Base-by-base conservation (phyloP, 2,113 vertebrate species). In the Lethenteron reissneri region DNA sequence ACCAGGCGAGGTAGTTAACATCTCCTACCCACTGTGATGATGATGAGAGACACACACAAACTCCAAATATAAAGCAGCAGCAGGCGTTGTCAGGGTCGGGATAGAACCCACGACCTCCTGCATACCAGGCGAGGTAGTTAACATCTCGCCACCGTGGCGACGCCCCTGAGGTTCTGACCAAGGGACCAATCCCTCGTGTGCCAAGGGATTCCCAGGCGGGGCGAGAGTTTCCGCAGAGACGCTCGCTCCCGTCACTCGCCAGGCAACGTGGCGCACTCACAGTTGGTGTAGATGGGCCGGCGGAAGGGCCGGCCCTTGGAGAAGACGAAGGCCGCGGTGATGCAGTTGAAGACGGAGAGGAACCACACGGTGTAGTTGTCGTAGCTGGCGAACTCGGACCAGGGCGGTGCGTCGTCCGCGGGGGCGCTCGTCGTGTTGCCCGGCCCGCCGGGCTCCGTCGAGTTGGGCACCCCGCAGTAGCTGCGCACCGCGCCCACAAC, bases 281-380 rank as follows among this genome's bases (percentile, higher is more conserved):
- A 81, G 75, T 86, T 86, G 58, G 72, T 85, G 71, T 83, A 83
- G 58, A 81, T 75, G 1, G 85, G 83, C 70, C 84, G 79, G 75
- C 84, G 78, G 74, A 86, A 86, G 9, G 84, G 85, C 58, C 77
- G 83, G 75, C 85, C 85, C 78, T 84, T 86, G 58, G 84, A 85
- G 79, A 85, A 84, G 70, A 82, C 77, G 71, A 86, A 57, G 17
- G 84, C 84, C 70, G 83, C 76, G 1, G 78, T 74, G 70, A 86
- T 80, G 71, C 81, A 85, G 71, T 82, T 82, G 77, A 84, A 73
- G 70, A 83, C 84, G 74, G 81, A 81, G 8, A 86, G 77, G 58
- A 86, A 79, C 82, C 83, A 86, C 59, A 85, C 73, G 3, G 82
- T 83, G 21, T 81, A 85, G 76, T 84, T 84, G 75, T 85, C 84